Evolutionary conservation across 2,113 vertebrate species (phyloP).

Genomic region (Pleuronectes platessa): DNA sequence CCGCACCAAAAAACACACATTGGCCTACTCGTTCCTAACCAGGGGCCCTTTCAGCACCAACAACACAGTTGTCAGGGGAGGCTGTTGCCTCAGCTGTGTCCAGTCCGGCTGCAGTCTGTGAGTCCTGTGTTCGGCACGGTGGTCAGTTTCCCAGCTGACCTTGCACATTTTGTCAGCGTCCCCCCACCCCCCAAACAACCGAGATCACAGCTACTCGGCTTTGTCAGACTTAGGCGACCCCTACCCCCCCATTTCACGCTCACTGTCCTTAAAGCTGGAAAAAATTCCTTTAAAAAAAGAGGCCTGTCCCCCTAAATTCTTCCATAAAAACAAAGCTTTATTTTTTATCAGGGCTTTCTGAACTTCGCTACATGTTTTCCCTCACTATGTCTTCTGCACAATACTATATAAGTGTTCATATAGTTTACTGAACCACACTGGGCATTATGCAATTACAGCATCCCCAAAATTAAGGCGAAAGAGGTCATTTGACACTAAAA

Average conservation of each 20-base stretch:
- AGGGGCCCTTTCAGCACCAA: constrained; percentile 31
- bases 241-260: background rate
- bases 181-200: constrained; percentile 1
- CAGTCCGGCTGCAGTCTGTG: constrained; percentile 43
- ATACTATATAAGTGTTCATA: constrained; percentile 29
- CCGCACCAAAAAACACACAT: constrained; percentile 10
- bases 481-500: constrained; percentile 63
- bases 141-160: constrained; percentile 50
- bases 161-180: constrained; percentile 37
- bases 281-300: no score
- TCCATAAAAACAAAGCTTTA: constrained; percentile 4
- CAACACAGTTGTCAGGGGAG: constrained; percentile 68
- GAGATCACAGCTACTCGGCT: constrained; percentile 25
- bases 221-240: constrained; percentile 6
- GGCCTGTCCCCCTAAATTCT: background rate
- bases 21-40: background rate
- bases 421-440: constrained; percentile 46
- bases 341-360: constrained; percentile 14
- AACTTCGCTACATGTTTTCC: constrained; percentile 18
- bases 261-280: no score
- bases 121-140: constrained; percentile 5
- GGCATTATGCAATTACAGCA: constrained; percentile 64
- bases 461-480: constrained; percentile 54
- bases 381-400: constrained; percentile 4
- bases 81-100: constrained; percentile 76